Percentiles rank a stretch among this genome's conserved stretches.
These are phyloP conservation scores for Girardinus metallicus DNA, from an alignment of 2,797 vertebrate species.

Conservation along the genomic window DNA sequence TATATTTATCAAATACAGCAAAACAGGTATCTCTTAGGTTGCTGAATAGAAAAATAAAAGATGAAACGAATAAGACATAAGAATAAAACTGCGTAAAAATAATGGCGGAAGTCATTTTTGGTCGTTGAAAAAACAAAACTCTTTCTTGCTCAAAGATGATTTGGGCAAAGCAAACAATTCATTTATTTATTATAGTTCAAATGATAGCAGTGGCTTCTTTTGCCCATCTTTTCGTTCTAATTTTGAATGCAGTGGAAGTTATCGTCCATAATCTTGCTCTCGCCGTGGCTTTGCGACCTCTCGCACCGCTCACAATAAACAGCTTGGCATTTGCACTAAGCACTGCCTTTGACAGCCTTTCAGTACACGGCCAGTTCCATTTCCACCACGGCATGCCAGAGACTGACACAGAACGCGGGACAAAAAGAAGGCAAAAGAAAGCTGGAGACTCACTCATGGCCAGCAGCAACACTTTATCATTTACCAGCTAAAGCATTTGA, in stretches of 20 bases:
- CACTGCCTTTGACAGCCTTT: slow-evolving; percentile 5
- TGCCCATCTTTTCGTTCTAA: not conserved
- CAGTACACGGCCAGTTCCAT: slow-evolving; percentile 10
- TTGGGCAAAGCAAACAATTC: no score
- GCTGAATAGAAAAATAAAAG: no score
- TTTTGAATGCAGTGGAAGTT: not conserved
- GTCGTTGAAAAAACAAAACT: no score
- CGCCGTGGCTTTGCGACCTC: not conserved
- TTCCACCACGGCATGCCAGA: slow-evolving; percentile 17
- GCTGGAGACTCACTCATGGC: slow-evolving; percentile 13
- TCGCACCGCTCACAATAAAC: not conserved
- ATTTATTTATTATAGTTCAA: not conserved
- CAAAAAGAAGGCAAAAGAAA: not conserved
- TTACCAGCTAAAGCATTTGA: slow-evolving; percentile 21
- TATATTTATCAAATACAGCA: no score
- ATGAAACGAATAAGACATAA: no score
- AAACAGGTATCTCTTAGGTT: no score
- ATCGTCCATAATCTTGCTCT: not conserved
- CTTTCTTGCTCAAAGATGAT: no score
- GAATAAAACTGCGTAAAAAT: no score
- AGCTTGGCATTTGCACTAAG: slow-evolving; percentile 10
- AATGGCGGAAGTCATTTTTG: no score
- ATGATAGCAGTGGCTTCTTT: not conserved
- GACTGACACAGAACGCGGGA: slow-evolving; percentile 17
- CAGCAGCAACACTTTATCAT: slow-evolving; percentile 38